These are phyloP conservation scores for Alitta virens DNA, from an alignment of 2,888 invertebrate species.

Conservation along the genomic window DNA sequence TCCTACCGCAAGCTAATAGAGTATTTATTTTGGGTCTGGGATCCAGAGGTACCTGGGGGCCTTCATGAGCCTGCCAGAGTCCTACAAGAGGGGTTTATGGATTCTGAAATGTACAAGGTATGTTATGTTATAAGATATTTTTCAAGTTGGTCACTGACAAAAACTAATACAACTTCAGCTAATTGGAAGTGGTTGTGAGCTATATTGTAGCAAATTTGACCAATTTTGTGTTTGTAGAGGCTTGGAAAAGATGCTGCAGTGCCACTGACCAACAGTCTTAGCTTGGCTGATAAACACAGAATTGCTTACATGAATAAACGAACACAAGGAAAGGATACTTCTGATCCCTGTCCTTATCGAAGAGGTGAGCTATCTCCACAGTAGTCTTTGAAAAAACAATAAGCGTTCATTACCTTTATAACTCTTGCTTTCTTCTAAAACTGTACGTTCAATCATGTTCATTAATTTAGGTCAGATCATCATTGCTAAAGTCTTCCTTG, in stretches of 20 bases:
- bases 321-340: conserved; percentile 29
- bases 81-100: conserved; percentile 53
- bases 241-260: conserved; percentile 37
- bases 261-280: conserved; percentile 50
- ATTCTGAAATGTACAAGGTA: conserved; percentile 47
- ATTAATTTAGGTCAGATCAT: conserved; percentile 45
- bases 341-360: conserved; percentile 48
- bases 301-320: conserved; percentile 39
- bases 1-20: conserved; percentile 42
- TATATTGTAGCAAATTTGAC: background rate
- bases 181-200: too few species aligned
- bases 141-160: too few species aligned
- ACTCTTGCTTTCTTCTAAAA: too few species aligned
- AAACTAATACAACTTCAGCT: too few species aligned
- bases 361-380: conserved; percentile 39
- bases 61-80: conserved; percentile 42
- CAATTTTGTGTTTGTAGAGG: conserved; percentile 36
- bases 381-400: too few species aligned
- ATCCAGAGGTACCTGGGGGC: conserved; percentile 49
- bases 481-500: conserved; percentile 49
- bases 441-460: too few species aligned
- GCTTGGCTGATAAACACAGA: conserved; percentile 48
- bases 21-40: conserved; percentile 56
- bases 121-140: background rate
- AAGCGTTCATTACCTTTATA: too few species aligned